Evolutionary conservation across 2,888 invertebrate species (phyloP).

Genomic region (Clunio marinus): DNA sequence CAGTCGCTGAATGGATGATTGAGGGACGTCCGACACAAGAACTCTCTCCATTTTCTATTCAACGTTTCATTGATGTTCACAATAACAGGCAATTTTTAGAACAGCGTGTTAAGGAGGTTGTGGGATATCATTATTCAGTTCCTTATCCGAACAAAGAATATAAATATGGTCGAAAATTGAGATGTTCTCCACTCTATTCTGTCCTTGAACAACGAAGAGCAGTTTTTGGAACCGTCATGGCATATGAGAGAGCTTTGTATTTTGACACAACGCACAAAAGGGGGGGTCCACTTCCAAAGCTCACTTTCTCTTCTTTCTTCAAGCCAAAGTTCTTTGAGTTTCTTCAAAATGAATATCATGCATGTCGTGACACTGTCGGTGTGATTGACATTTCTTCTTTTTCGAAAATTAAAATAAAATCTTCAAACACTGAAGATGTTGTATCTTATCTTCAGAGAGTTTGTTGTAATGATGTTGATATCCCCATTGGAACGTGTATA

Average conservation of each 20-base stretch:
- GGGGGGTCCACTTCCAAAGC: conserved; percentile 53
- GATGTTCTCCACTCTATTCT: conserved; percentile 66
- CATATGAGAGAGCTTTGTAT: conserved; percentile 66
- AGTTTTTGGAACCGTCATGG: conserved; percentile 67
- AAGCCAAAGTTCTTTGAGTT: conserved; percentile 66
- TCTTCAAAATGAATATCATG: conserved; percentile 66
- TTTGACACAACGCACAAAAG: conserved; percentile 58
- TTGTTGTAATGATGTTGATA: conserved; percentile 64
- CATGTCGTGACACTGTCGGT: conserved; percentile 70
- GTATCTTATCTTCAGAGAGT: conserved; percentile 61
- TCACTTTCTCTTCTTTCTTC: conserved; percentile 61
- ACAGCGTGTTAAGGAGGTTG: conserved; percentile 61
- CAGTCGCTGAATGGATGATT: conserved; percentile 65
- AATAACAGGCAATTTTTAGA: conserved; percentile 60
- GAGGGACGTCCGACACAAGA: conserved; percentile 61
- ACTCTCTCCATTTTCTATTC: conserved; percentile 61
- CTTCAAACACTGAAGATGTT: conserved; percentile 46
- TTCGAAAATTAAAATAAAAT: conserved; percentile 65
- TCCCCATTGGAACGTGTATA: conserved; percentile 60
- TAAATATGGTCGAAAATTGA: conserved; percentile 57
- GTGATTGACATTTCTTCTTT: conserved; percentile 76
- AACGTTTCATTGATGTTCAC: conserved; percentile 62
- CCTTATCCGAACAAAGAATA: conserved; percentile 60
- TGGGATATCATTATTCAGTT: conserved; percentile 59
- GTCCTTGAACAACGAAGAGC: conserved; percentile 61